Evolutionary conservation across 2,113 vertebrate species (phyloP), one percentile per base, ranked within the genome.

Genomic region (Cyrtonyx montezumae): DNA sequence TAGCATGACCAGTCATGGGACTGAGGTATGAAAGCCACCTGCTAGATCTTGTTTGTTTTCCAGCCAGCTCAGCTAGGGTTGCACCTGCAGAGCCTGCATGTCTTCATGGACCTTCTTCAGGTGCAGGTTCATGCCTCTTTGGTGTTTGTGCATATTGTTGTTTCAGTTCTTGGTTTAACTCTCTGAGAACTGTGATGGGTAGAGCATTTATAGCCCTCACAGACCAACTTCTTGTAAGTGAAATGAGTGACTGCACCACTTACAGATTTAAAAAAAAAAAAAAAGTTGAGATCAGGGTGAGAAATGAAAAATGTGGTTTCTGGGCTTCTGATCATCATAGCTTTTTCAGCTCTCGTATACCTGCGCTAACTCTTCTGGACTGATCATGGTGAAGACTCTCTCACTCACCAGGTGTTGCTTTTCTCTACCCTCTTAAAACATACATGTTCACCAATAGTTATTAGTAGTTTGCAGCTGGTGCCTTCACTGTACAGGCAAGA

Each of bases 281-380:
- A 37, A 51, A 1, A 53, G 3, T 5, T 49, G 46, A 75, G 43
- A 68, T 4, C 21, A 66, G 28, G 8, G 13, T 2, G 69, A 85
- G 67, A 85, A 40, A 2, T 0, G 21, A 34, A 2, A 43, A 37
- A 36, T 4, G 2, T 2, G 12, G 62, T 26, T 76, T 53, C 6
- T 2, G 6, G 30, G 19, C 14, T 65, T 79, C 25, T 66, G 7
- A 13, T 22, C 13, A 58, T 12, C 32, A 43, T 7, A 67, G 13
- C 8, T 56, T 36, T 17, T 71, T 21, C 32, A 40, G 15, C 4
- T 30, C 17, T 13, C 32, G 13, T 2, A 0, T 37, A 37, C 42
- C 20, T 40, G 7, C 32, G 19, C 18, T 79, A 63, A 28, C 19
- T 36, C 18, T 68, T 58, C 19, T 37, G 67, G 26, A 36, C 48